A percentile compares a stretch with the other conserved stretches of the same genome.
Evolutionary conservation across 2,888 invertebrate species (phyloP).

Genomic region (Folsomia manolachei): DNA sequence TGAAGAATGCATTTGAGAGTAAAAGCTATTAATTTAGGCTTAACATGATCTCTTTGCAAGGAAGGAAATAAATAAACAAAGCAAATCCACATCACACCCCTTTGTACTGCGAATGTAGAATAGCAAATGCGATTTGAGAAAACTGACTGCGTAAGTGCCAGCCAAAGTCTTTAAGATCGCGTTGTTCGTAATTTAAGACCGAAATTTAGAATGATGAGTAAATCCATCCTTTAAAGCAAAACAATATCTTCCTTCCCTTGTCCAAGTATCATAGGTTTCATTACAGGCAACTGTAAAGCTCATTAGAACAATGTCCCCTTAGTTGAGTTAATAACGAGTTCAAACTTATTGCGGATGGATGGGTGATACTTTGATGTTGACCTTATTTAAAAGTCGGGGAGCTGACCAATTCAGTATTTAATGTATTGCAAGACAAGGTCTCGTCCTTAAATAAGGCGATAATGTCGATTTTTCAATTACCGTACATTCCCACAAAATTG

Average conservation of each 20-base stretch:
- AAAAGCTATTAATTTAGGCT: constrained; percentile 13
- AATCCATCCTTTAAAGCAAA: neutral
- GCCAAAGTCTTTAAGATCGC: constrained; percentile 7
- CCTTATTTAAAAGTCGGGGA: constrained; percentile 25
- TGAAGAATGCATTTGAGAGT: neutral
- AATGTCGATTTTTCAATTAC: neutral
- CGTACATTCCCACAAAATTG: too few species aligned
- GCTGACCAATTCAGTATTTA: too few species aligned
- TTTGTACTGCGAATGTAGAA: neutral
- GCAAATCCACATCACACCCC: neutral
- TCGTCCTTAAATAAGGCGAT: too few species aligned
- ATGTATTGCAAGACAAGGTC: too few species aligned
- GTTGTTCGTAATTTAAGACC: constrained; percentile 20
- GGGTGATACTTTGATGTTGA: constrained; percentile 22
- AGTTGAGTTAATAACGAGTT: neutral
- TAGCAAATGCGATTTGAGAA: too few species aligned
- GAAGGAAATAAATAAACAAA: neutral
- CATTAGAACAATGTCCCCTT: neutral
- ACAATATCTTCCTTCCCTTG: too few species aligned
- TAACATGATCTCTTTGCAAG: constrained; percentile 12
- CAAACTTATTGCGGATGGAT: neutral
- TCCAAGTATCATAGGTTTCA: neutral
- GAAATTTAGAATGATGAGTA: neutral
- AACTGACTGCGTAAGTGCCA: too few species aligned
- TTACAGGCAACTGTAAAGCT: neutral